Percentiles rank a stretch among this genome's conserved stretches.
Evolutionary conservation across 1,140 invertebrate genomes (phyloP).

Genomic region (Metaphire vulgaris): DNA sequence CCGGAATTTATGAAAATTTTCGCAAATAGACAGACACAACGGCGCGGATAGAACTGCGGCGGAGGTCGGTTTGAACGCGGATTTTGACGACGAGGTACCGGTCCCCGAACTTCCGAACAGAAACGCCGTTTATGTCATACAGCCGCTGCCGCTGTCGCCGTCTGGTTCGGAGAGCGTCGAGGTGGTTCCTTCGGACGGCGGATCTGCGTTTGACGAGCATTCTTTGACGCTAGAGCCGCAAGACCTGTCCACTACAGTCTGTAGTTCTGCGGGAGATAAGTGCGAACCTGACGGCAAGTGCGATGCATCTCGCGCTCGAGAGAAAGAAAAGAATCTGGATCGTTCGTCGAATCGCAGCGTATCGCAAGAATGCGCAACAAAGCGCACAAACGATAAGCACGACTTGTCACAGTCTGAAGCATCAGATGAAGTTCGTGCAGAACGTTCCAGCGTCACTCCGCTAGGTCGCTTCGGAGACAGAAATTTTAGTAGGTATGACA

Average conservation of each 20-base stretch:
- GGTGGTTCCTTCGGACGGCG: neutral
- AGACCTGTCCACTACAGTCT: neutral
- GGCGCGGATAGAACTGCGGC: neutral
- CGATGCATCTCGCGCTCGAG: too few relatives aligned
- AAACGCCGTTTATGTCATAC: conserved; percentile 22
- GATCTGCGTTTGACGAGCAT: neutral
- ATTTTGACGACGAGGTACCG: neutral
- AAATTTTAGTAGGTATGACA: neutral
- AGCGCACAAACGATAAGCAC: neutral
- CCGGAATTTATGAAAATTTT: too few relatives aligned
- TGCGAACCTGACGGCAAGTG: neutral
- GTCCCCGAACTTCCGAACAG: conserved; percentile 24
- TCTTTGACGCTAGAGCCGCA: neutral
- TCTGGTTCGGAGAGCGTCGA: neutral
- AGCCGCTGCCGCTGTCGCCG: neutral
- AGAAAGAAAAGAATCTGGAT: neutral
- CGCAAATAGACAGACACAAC: neutral
- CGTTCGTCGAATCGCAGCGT: neutral
- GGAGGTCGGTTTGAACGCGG: neutral
- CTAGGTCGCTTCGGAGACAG: neutral
- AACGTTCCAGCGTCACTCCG: neutral
- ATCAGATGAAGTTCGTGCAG: neutral
- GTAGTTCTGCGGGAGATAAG: neutral
- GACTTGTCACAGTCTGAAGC: too few relatives aligned
- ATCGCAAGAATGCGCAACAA: neutral